Base-by-base conservation (phyloP, 2,113 vertebrate genomes). In the Glaucomys volans region DNA sequence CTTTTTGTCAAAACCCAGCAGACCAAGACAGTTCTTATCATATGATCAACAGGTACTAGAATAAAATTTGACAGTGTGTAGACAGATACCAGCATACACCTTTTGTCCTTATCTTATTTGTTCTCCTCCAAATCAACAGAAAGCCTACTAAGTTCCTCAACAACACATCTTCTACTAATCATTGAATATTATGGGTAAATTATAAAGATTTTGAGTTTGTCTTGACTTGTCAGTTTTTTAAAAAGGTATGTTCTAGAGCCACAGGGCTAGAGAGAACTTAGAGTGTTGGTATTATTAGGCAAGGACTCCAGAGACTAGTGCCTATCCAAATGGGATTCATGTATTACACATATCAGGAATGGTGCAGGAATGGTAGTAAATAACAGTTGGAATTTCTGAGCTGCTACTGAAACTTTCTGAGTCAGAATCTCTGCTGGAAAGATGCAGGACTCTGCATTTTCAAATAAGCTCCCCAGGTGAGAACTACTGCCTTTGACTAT, bases 1-100 rank as follows among this genome's bases (percentile, higher is more conserved):
- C 18, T 76, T 83, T 80, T 54, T 91, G 80, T 90, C 42, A 82
- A 87, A 87, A 93, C 87, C 81, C 40, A 69, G 20, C n/a, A 54
- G 57, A 81, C 30, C 59, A 77, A 84, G 35, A 84, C 8, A 52
- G 37, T 87, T 89, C 16, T 47, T 83, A 74, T 32, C 32, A 62
- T 66, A 52, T 4, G 14, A 7, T 77, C 32, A 76, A 62, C n/a
- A 96, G 52, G 11, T 86, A 76, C 26, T 2, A 40, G 57, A 47
- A 89, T 80, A 42, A 84, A 94, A 91, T 75, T 57, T 91, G 77
- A 4, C 59, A 57, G 10, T 77, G 24, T 74, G 16, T 28, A 67
- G 47, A 26, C 8, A 94, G 37, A 40, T 83, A 90, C 5, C 26
- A 76, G 54, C 28, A 75, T 86, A n/a, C 71, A 79, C 1, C 79